Base-by-base conservation (phyloP, 2,888 invertebrate species). In the Herminia tarsipennalis region DNA sequence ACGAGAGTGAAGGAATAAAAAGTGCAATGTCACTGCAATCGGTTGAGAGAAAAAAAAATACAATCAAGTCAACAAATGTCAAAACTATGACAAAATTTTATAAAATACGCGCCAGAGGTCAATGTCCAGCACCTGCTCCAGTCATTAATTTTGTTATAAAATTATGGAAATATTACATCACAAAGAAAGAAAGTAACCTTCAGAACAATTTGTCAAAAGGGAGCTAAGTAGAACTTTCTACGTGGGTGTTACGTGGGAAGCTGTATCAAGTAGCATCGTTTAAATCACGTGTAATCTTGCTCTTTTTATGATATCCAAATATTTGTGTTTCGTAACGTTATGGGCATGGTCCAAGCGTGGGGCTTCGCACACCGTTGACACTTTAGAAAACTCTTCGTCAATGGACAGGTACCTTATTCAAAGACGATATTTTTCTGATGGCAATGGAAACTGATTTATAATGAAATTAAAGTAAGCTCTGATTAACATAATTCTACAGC, bases 281-380 rank as follows among this genome's bases (percentile, higher is more conserved):
- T 62, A 65, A 58, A 65, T 65, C 62, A 65, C 42, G 48, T 49
- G 46, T 52, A 56, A 56, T 59, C 51, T 51, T 54, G 48, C 49
- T 59, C 4, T 63, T 58, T 65, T 51, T 60, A 56, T 55, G 56
- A 55, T 55, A 52, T 51, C 33, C 51, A 62, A 68, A 68, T 63
- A 63, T 66, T 67, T 57, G 57, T 70, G 69, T 69, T 75, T 70
- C 71, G 61, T 70, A 72, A 75, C 48, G 53, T 54, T 60, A 58
- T 66, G n/a, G n/a, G n/a, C 47, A 18, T 30, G 8, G 16, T 14
- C 5, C 36, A 28, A 34, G 38, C 39, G 38, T 39, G 25, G 33
- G 32, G 32, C 39, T 48, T 51, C 24, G 18, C 36, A 34, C 21
- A 25, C 9, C 12, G 17, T 36, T 13, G 35, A 22, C 5, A 34